Evolutionary conservation across 2,888 invertebrate genomes (phyloP).

Genomic region (Caenorhabditis imperialis): DNA sequence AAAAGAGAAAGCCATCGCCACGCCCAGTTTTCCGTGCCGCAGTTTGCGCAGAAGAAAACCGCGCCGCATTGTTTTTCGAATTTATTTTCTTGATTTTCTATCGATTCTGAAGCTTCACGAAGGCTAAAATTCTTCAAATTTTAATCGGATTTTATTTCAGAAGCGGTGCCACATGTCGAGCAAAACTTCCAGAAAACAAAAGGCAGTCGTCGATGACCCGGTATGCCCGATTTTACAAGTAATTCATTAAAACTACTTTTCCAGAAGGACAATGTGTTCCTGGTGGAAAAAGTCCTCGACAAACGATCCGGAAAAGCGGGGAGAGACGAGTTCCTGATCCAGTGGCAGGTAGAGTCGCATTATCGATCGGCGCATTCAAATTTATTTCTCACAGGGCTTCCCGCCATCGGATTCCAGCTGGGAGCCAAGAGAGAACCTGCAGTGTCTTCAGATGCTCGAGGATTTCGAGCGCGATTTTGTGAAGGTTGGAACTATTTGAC

Average conservation of each 20-base stretch:
- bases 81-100: neutral
- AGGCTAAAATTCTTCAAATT: neutral
- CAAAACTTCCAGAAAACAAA: constrained; percentile 3
- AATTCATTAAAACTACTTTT: neutral
- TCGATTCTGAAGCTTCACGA: neutral
- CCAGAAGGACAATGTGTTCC: constrained; percentile 36
- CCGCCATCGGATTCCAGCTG: constrained; percentile 51
- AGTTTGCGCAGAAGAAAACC: neutral
- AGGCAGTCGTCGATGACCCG: neutral
- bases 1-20: no score
- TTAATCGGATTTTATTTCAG: no score
- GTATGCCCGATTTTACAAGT: neutral
- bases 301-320: constrained; percentile 39
- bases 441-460: constrained; percentile 40
- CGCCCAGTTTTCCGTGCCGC: constrained; percentile 15
- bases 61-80: neutral
- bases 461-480: constrained; percentile 38
- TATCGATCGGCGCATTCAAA: no score
- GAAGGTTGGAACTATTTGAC: constrained; percentile 9
- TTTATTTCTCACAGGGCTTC: constrained; percentile 58
- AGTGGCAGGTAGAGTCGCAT: constrained; percentile 56
- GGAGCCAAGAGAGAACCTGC: constrained; percentile 61
- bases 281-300: constrained; percentile 54
- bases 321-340: constrained; percentile 51
- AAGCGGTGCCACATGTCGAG: constrained; percentile 10